Base-by-base conservation (phyloP, 2,888 invertebrate species). In the Kuschelorhynchus macadamiae region DNA sequence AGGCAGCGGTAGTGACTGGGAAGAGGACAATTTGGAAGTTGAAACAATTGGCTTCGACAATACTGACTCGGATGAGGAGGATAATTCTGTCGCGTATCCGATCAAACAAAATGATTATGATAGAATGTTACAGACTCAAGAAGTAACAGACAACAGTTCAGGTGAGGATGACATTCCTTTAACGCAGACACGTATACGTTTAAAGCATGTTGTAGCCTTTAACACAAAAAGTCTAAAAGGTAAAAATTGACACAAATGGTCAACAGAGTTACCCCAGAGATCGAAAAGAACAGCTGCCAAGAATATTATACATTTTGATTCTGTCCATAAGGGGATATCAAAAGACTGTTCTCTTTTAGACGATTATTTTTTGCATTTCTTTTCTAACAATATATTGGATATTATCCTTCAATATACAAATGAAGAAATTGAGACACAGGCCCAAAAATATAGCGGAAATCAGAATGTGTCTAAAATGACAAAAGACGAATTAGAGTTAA, bases 211-310 rank as follows among this genome's bases (percentile, higher is more conserved):
- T n/a, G 14, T 36, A 12, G 9, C n/a, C 36, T 44, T 44, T 30
- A 16, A 56, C 14, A 56, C 4, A 11, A 56, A 59, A 59, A 47
- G 11, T 3, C 4, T 46, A 11, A 12, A 16, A 46, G 46, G 46
- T n/a, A 46, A 46, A 11, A 47, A 59, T 46, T 46, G 59, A 5
- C 47, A 59, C 32, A 59, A 47, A 20, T 59, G 59, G 46, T 59
- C 32, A 14, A 47, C 59, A 17, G 12, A 33, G 12, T 12, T 47
- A 30, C 44, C 30, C 18, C 17, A 47, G 16, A 44, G n/a, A 33
- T 30, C 32, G 11, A 59, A 59, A 47, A 30, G 59, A 47, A 47
- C 46, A 21, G 46, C 44, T 46, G 30, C 30, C 8, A 46, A 32
- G 17, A 47, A 59, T 36, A 47, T 59, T 18, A 18, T 59, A n/a